Conservation (phyloP, 2,113 vertebrate species). For the Ceyx cyanopectus region DNA sequence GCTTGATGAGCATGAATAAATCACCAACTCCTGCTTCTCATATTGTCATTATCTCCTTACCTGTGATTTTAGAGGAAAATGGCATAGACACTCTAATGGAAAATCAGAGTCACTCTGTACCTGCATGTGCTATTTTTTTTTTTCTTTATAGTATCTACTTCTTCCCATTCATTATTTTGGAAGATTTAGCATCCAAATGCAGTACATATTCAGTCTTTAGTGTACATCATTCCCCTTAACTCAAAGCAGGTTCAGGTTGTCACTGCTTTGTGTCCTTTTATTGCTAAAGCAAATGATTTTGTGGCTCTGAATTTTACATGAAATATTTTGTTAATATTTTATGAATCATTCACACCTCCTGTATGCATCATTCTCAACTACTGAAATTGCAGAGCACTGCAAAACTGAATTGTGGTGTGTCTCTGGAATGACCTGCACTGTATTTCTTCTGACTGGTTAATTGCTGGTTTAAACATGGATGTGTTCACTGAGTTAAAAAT, state of each 20-base stretch:
- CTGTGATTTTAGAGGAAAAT: conserved; percentile 1
- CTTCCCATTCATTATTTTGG: neutral
- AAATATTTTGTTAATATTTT: conserved; percentile 29
- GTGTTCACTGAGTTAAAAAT: neutral
- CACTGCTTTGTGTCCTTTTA: neutral
- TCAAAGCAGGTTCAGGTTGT: neutral
- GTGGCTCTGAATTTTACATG: neutral
- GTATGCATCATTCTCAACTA: neutral
- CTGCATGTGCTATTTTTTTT: neutral
- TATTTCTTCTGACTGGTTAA: conserved; percentile 3
- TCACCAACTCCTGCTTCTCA: neutral
- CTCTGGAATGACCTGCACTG: neutral
- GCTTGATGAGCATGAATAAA: neutral
- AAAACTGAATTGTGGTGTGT: neutral
- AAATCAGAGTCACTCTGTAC: neutral
- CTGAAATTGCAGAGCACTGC: conserved; percentile 11
- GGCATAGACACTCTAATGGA: neutral
- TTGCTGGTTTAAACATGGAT: neutral
- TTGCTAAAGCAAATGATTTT: neutral
- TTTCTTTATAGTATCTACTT: neutral
- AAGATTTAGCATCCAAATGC: neutral
- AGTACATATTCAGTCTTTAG: neutral
- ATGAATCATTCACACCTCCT: neutral
- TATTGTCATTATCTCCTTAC: neutral
- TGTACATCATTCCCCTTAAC: neutral